phyloP scores from a whole-genome alignment of 1,140 invertebrate genomes.

The Zaprionus tsacasi region DNA sequence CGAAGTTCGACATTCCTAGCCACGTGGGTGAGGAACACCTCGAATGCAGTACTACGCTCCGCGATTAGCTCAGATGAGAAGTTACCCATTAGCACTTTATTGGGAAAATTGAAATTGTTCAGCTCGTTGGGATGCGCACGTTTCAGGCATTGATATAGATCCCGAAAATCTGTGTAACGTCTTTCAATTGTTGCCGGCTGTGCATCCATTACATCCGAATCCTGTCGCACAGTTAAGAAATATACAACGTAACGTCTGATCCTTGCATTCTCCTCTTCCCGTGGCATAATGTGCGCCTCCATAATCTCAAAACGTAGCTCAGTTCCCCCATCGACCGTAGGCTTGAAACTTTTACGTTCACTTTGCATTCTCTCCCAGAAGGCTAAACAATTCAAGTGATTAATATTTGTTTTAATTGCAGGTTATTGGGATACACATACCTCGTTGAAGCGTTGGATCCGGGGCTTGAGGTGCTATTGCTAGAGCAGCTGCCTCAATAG shows the following conservation, averaged over 20 bases:
- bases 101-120: conserved; percentile 88
- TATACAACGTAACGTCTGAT: conserved; percentile 88
- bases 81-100: conserved; percentile 91
- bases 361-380: conserved; percentile 66
- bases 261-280: conserved; percentile 84
- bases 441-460: conserved; percentile 56
- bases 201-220: conserved; percentile 85
- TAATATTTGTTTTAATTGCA: background rate
- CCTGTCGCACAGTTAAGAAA: conserved; percentile 86
- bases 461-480: conserved; percentile 54
- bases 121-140: conserved; percentile 87
- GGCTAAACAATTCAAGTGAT: conserved; percentile 29
- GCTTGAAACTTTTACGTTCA: conserved; percentile 23
- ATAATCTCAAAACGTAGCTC: conserved; percentile 85
- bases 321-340: conserved; percentile 61
- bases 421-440: conserved; percentile 30
- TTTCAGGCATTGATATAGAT: conserved; percentile 87
- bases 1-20: conserved; percentile 86
- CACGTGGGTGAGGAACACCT: conserved; percentile 87
- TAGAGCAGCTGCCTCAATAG: conserved; percentile 71
- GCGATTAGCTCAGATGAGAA: conserved; percentile 90
- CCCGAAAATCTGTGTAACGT: conserved; percentile 91
- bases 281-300: conserved; percentile 84
- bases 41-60: conserved; percentile 89
- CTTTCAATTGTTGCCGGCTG: conserved; percentile 88